phyloP scores from a whole-genome alignment of 2,888 invertebrate genomes.

The Oscheius myriophilus region DNA sequence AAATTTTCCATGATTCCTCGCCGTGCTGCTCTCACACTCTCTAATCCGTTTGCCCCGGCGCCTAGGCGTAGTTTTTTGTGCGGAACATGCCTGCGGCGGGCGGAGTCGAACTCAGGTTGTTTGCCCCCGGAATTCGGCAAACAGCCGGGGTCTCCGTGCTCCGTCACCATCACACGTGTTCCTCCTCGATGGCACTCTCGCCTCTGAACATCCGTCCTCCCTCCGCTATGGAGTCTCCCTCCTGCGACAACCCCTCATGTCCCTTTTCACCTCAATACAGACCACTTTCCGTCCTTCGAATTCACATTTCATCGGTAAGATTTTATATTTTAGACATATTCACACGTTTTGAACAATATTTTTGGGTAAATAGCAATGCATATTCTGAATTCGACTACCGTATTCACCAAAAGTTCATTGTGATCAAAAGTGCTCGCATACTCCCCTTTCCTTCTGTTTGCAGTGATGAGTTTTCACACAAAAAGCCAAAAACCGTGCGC shows the following conservation, averaged over 20 bases:
- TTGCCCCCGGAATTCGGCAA: conserved; percentile 28
- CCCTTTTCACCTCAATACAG: conserved; percentile 36
- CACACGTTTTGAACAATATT: background rate
- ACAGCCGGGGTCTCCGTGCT: conserved; percentile 6
- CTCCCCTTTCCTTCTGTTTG: too few species aligned
- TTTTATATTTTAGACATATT: conserved; percentile 2
- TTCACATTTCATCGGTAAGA: conserved; percentile 35
- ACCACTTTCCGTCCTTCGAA: conserved; percentile 42
- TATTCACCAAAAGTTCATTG: too few species aligned
- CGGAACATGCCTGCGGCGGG: too few species aligned
- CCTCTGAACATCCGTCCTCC: conserved; percentile 17
- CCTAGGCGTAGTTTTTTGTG: background rate
- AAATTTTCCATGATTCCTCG: background rate
- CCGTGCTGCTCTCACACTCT: conserved; percentile 2
- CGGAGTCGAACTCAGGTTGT: too few species aligned
- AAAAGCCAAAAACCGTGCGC: background rate
- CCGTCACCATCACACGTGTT: conserved; percentile 18
- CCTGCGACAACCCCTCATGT: conserved; percentile 34
- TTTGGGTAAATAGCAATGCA: too few species aligned
- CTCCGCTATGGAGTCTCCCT: background rate
- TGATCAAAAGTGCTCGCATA: too few species aligned
- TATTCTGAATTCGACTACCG: too few species aligned
- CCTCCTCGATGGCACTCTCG: conserved; percentile 24
- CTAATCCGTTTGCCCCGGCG: conserved; percentile 7
- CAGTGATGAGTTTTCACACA: background rate